A percentile compares a stretch with the other conserved stretches of the same genome.
Evolutionary conservation across 2,113 vertebrate genomes (phyloP).

Genomic region (Menidia beryllina): DNA sequence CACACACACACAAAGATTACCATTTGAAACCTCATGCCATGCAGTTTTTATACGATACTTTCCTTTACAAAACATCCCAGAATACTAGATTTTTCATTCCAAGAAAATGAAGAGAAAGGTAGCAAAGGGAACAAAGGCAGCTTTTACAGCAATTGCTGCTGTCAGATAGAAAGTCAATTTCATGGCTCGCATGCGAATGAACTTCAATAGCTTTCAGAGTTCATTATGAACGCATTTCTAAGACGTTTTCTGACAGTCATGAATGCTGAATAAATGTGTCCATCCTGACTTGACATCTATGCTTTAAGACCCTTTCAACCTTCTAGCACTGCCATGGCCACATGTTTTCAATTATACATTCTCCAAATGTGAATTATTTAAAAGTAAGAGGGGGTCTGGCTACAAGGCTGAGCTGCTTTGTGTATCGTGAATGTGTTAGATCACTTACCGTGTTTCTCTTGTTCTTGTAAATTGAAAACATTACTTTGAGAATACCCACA

Average conservation of each 20-base stretch:
- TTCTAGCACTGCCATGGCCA: background rate
- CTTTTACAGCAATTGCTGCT: slow-evolving; percentile 19
- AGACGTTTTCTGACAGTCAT: slow-evolving; percentile 8
- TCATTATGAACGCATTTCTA: slow-evolving; percentile 20
- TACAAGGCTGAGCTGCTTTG: background rate
- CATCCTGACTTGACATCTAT: background rate
- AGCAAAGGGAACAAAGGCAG: slow-evolving; percentile 31
- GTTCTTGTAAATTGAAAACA: background rate
- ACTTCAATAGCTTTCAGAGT: slow-evolving; percentile 17
- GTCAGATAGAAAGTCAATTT: slow-evolving; percentile 27
- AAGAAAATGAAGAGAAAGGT: background rate
- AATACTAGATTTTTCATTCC: slow-evolving; percentile 8
- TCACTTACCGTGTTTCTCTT: background rate
- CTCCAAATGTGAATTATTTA: background rate
- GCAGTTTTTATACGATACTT: slow-evolving; percentile 45
- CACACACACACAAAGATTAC: slow-evolving; percentile 10
- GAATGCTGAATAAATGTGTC: background rate
- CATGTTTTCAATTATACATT: background rate
- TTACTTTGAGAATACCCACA: background rate
- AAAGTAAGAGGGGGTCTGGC: background rate
- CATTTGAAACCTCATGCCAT: slow-evolving; percentile 35
- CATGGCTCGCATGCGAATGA: slow-evolving; percentile 14
- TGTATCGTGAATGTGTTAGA: background rate
- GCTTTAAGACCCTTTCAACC: slow-evolving; percentile 20
- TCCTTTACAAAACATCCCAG: slow-evolving; percentile 44